Conservation (phyloP, 2,797 vertebrate genomes). For the Sebastes jordani region DNA sequence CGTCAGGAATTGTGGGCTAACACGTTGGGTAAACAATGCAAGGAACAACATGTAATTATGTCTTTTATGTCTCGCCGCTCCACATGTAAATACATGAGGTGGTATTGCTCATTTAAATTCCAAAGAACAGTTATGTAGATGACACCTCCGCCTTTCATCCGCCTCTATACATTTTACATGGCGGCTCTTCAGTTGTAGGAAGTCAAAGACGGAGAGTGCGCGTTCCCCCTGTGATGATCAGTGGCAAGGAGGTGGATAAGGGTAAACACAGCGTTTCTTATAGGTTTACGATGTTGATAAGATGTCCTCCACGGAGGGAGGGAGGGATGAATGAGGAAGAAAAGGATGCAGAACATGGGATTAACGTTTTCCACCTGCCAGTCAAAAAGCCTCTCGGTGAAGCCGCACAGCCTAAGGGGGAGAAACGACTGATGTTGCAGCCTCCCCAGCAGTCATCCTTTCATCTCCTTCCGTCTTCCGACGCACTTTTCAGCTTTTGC, state of each 20-base stretch:
- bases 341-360: slow-evolving; percentile 33
- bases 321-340: background rate
- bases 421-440: slow-evolving; percentile 25
- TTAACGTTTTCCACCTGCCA: slow-evolving; percentile 52
- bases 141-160: slow-evolving; percentile 37
- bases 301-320: slow-evolving; percentile 15
- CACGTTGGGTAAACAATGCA: background rate
- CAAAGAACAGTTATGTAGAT: slow-evolving; percentile 10
- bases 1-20: background rate
- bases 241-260: slow-evolving; percentile 4
- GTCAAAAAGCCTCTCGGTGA: slow-evolving; percentile 38
- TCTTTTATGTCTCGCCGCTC: slow-evolving; percentile 23
- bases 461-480: slow-evolving; percentile 24
- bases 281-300: slow-evolving; percentile 47
- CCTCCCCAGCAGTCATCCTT: slow-evolving; percentile 30
- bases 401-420: slow-evolving; percentile 16
- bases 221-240: slow-evolving; percentile 14
- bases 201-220: slow-evolving; percentile 9
- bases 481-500: background rate
- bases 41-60: slow-evolving; percentile 34
- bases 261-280: slow-evolving; percentile 34
- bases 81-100: slow-evolving; percentile 21
- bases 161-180: slow-evolving; percentile 33
- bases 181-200: background rate
- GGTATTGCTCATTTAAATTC: slow-evolving; percentile 10